These are phyloP conservation scores for Drosophila kanapiae DNA, from an alignment of 1,140 invertebrate species.

Conservation along the genomic window DNA sequence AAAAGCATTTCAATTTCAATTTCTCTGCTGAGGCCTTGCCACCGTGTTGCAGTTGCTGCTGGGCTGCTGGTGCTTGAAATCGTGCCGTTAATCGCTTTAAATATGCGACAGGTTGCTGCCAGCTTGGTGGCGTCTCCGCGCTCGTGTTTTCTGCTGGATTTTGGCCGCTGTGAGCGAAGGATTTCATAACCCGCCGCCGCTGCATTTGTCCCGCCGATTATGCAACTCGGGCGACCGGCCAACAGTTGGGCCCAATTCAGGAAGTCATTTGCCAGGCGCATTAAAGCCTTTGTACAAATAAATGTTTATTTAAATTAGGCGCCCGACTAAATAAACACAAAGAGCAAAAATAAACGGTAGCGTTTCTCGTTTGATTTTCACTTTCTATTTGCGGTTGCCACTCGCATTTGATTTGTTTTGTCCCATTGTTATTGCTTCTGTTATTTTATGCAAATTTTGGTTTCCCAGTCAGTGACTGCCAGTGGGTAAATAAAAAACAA, in stretches of 20 bases:
- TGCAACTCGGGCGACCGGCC: constrained; percentile 60
- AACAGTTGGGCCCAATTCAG: constrained; percentile 59
- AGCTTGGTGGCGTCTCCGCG: constrained; percentile 43
- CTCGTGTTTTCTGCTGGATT: constrained; percentile 45
- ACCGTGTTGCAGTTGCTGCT: constrained; percentile 35
- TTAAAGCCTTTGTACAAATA: constrained; percentile 77
- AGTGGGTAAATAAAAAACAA: background rate
- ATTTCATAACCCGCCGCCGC: constrained; percentile 69
- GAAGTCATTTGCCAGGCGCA: constrained; percentile 78
- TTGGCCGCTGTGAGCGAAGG: constrained; percentile 70
- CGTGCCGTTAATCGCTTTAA: constrained; percentile 83
- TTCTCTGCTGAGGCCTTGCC: constrained; percentile 56
- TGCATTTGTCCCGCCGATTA: constrained; percentile 79
- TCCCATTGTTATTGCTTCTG: constrained; percentile 55
- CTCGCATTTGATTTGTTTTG: constrained; percentile 57
- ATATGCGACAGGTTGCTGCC: constrained; percentile 82
- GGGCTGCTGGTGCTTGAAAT: constrained; percentile 45
- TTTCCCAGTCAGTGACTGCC: constrained; percentile 18
- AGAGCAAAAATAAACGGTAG: constrained; percentile 63
- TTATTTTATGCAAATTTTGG: constrained; percentile 74
- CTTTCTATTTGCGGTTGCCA: constrained; percentile 55
- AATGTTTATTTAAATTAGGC: constrained; percentile 83
- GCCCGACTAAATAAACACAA: constrained; percentile 67
- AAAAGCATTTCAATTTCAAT: constrained; percentile 82
- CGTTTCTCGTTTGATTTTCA: constrained; percentile 76